Evolutionary conservation across 1,140 invertebrate species (phyloP), one percentile per base, ranked within the genome.

Genomic region (Ooceraea biroi): DNA sequence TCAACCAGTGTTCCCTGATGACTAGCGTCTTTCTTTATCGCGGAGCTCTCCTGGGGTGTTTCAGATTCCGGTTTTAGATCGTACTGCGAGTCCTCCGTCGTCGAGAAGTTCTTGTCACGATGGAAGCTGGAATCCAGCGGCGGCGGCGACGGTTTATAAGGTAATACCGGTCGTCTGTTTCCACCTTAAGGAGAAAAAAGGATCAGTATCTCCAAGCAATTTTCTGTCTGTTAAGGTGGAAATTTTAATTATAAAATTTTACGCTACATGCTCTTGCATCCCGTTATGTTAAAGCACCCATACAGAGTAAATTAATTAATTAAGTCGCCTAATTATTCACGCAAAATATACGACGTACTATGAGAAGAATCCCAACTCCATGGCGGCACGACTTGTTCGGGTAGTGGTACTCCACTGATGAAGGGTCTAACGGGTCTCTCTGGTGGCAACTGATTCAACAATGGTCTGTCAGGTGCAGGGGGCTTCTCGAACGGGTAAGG

Each of bases 311-410:
- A 19, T n/a, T 2, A 11, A 74, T 74, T 77, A 77, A 65, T 76
- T 66, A 77, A 11, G 3, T 52, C 36, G 14, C 12, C n/a, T 27
- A 36, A 44, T 78, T 44, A 69, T 61, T 84, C 44, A 46, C 41
- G 11, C 22, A 36, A 52, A 27, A 76, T 78, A 12, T 19, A 65
- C 3, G 12, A 66, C 57, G 30, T 46, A 83, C 65, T 86, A 91
- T 91, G 87, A 30, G 92, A 90, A 71, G 90, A 82, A 72, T 86
- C 85, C 94, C 93, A 52, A 95, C 95, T 83, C 93, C 94, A 95
- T 46, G 96, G 96, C 7, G 97, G 96, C 22, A 97, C 96, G 58
- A 97, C 95, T 91, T 97, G 96, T 86, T 97, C 97, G 0, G 97
- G 96, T 63, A 97, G 93, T 69, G 97, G 97, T 44, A 97, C 95